A percentile compares a stretch with the other conserved stretches of the same genome.
Conservation (phyloP, 1,140 invertebrate species). For the Bombus breviceps region DNA sequence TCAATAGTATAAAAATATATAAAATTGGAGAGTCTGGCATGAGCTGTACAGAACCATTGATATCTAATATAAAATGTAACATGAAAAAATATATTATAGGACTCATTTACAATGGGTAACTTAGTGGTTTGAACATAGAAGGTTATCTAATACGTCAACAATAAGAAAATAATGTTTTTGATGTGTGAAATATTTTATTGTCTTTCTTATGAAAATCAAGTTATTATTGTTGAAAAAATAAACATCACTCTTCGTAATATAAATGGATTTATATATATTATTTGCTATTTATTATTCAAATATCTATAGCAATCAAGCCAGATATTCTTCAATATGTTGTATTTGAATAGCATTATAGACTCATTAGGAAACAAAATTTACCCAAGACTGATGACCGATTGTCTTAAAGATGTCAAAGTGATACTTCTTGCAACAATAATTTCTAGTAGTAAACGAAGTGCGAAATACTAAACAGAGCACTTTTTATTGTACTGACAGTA, state of each 20-base stretch:
- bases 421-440: constrained; percentile 65
- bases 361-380: constrained; percentile 56
- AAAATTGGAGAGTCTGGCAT: constrained; percentile 49
- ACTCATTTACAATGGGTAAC: constrained; percentile 51
- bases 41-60: constrained; percentile 53
- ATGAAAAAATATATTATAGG: constrained; percentile 33
- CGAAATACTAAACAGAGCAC: constrained; percentile 53
- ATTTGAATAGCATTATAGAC: constrained; percentile 55
- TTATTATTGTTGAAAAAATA: constrained; percentile 52
- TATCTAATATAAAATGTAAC: constrained; percentile 34
- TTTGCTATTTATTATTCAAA: constrained; percentile 54
- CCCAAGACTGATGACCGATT: constrained; percentile 52
- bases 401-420: constrained; percentile 53
- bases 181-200: constrained; percentile 41
- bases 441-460: constrained; percentile 66
- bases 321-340: constrained; percentile 55
- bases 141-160: constrained; percentile 21
- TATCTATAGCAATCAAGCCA: constrained; percentile 55
- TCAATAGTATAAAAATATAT: constrained; percentile 50
- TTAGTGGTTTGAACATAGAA: constrained; percentile 18
- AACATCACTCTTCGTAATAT: constrained; percentile 51
- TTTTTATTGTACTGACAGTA: constrained; percentile 68
- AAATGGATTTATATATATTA: constrained; percentile 19
- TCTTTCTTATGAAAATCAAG: constrained; percentile 39
- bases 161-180: constrained; percentile 35